Conservation (phyloP, 2,113 vertebrate genomes). For the Symphodus melops region DNA sequence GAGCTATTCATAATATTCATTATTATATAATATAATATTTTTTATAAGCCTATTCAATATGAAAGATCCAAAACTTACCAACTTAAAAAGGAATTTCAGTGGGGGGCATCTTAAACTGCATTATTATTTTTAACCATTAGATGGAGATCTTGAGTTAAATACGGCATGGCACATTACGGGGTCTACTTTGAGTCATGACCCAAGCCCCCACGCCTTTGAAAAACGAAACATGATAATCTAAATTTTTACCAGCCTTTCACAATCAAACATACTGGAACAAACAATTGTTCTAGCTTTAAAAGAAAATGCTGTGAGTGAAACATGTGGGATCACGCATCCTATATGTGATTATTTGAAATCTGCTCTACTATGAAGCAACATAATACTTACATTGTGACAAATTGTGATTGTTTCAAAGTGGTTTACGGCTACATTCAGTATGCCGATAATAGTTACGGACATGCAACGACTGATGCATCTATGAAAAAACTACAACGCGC, state of each 20-base stretch:
- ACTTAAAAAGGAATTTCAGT: too few relatives aligned
- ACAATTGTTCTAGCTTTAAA: too few relatives aligned
- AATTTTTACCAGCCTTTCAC: not conserved
- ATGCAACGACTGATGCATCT: not conserved
- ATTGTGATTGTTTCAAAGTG: too few relatives aligned
- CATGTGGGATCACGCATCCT: not conserved
- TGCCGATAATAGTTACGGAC: accelerated
- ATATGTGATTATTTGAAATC: not conserved
- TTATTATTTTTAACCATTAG: constrained; percentile 48
- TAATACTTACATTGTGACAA: not conserved
- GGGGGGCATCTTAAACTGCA: not conserved
- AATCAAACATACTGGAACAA: too few relatives aligned
- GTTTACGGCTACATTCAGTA: accelerated
- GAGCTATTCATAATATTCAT: too few relatives aligned
- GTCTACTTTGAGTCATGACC: not conserved
- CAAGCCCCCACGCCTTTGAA: not conserved
- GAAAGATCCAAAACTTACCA: too few relatives aligned
- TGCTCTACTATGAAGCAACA: not conserved
- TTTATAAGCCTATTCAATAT: too few relatives aligned
- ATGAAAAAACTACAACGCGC: constrained; percentile 12
- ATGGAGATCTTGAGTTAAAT: constrained; percentile 28
- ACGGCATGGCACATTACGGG: too few relatives aligned
- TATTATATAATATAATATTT: too few relatives aligned
- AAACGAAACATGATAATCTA: accelerated
- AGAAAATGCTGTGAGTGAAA: not conserved